phyloP scores from a whole-genome alignment of 2,113 vertebrate species.

The Odobenus rosmarus region DNA sequence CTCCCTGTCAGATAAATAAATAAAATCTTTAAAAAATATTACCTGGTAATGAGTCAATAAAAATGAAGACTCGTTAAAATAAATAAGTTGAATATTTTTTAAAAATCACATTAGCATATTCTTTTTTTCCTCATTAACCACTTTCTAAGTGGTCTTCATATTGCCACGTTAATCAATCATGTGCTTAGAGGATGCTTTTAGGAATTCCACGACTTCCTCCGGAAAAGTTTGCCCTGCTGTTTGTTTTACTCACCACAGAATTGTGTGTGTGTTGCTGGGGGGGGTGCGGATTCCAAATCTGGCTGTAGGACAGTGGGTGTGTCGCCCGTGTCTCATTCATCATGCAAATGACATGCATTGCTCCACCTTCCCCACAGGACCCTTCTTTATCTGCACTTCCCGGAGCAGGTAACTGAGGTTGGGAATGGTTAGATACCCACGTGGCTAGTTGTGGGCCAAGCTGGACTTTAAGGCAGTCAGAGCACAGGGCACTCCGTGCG shows the following conservation, averaged over 20 bases:
- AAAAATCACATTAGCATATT: not conserved
- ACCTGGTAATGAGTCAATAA: constrained; percentile 17
- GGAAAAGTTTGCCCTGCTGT: not conserved
- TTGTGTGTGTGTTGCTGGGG: no score
- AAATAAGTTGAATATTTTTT: not conserved
- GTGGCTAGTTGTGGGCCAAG: not conserved
- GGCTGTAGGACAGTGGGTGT: not conserved
- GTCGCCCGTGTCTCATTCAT: not conserved
- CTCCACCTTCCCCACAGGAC: not conserved
- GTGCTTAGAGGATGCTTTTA: not conserved
- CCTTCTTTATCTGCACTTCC: not conserved
- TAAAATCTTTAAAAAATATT: not conserved
- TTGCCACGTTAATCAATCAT: not conserved
- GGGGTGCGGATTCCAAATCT: not conserved
- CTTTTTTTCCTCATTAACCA: not conserved
- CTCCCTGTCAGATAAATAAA: no score
- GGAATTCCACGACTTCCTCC: constrained; percentile 7
- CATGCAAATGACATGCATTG: not conserved
- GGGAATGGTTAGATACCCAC: not conserved
- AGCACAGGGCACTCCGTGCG: not conserved
- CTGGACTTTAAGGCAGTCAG: not conserved
- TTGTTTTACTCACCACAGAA: not conserved
- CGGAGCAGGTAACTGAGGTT: not conserved
- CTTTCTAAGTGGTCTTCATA: constrained; percentile 19
- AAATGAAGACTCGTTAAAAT: not conserved